Evolutionary conservation across 2,113 vertebrate species (phyloP), one percentile per base, ranked within the genome.

Genomic region (Hymenochirus boettgeri): DNA sequence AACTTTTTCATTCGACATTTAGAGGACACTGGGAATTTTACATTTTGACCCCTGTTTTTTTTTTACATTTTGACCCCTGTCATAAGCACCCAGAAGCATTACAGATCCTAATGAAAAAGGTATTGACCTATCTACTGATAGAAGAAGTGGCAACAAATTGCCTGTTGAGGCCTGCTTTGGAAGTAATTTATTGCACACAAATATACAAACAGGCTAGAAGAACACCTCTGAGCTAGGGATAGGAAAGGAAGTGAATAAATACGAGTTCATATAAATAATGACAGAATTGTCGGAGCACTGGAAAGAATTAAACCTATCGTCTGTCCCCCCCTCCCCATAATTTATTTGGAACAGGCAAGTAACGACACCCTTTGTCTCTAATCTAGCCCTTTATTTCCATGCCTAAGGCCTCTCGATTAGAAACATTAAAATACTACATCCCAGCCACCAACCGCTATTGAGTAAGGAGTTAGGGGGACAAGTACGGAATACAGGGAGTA

Each of bases 181-280:
- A n/a, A 1, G 39, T 13, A 50, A 23, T 53, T n/a, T 27, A 53
- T 53, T 26, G 23, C 52, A 55, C 52, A 31, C 52, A 31, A 29
- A 55, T 27, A 55, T 55, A 55, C 52, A 55, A 55, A 55, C 11
- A 10, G 52, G 26, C 27, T 29, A 29, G 7, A 29, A 6, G 11
- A 52, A 52, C 26, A 17, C 24, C 21, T 52, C 50, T 25, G 24
- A 8, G 11, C 50, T 25, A 52, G 22, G 26, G 25, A 56, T 22
- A 21, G 25, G 21, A 57, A 21, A 18, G 18, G 26, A 13, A 18
- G 54, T 57, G 29, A 57, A 57, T 57, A 57, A 57, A 57, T 57
- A 57, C 31, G 22, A 56, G 26, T 56, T 18, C 7, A 13, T n/a
- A 67, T 67, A 59, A 67, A 59, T 67, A 67, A 59, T 42, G 56